phyloP scores from a whole-genome alignment of 2,797 vertebrate species.

The Avahi laniger region DNA sequence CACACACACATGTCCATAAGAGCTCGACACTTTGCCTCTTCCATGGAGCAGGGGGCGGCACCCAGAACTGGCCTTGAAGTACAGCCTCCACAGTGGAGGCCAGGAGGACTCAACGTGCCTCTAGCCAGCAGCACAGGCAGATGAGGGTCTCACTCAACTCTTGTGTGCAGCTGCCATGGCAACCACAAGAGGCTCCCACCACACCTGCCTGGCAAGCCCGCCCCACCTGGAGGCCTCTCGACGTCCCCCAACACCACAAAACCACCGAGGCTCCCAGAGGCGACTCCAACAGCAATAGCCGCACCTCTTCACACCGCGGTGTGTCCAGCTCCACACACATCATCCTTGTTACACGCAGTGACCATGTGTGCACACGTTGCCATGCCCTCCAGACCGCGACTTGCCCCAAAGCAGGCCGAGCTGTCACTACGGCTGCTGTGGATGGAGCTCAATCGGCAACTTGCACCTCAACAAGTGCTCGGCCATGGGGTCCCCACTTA shows the following conservation, averaged over 20 bases:
- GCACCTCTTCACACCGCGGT: neutral
- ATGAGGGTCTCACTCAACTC: neutral
- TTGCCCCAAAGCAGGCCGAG: neutral
- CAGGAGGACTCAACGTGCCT: neutral
- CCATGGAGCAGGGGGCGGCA: neutral
- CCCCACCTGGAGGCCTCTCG: neutral
- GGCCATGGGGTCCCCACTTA: neutral
- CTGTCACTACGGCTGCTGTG: too few species aligned
- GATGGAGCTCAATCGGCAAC: neutral
- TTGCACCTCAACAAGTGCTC: too few species aligned
- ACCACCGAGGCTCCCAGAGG: neutral
- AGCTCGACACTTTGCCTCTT: neutral
- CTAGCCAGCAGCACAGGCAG: neutral
- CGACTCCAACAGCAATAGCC: neutral
- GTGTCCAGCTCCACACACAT: neutral
- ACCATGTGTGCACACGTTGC: too few species aligned
- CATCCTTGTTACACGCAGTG: too few species aligned
- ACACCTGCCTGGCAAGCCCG: too few species aligned
- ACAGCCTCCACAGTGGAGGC: neutral
- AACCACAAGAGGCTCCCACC: neutral
- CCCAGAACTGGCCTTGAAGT: neutral
- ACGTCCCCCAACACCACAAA: neutral
- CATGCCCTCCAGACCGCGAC: neutral
- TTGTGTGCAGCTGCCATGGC: neutral
- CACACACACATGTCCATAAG: too few species aligned